A percentile compares a stretch with the other conserved stretches of the same genome.
Conservation (phyloP, 2,113 vertebrate genomes). For the Maccullochella peelii region DNA sequence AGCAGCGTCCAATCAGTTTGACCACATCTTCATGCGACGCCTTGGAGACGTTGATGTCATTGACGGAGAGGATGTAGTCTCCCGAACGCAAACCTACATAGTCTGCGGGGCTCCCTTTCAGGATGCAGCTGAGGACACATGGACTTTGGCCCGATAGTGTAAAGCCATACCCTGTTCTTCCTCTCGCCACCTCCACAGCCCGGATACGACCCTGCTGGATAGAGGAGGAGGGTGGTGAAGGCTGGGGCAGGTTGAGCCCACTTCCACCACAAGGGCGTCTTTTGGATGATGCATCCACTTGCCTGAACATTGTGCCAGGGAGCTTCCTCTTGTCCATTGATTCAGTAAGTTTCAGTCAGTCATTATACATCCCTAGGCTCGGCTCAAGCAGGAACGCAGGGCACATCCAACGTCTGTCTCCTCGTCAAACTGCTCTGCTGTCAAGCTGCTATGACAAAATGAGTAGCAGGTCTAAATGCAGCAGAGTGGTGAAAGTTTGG, state of each 20-base stretch:
- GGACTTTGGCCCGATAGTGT: conserved; percentile 95
- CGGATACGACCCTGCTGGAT: conserved; percentile 82
- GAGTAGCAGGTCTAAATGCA: conserved; percentile 69
- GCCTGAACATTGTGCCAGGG: conserved; percentile 87
- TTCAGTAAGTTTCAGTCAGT: conserved; percentile 33
- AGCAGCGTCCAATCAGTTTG: conserved; percentile 95
- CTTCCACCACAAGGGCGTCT: conserved; percentile 68
- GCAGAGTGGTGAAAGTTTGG: conserved; percentile 71
- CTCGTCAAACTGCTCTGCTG: conserved; percentile 35
- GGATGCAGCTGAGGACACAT: conserved; percentile 91
- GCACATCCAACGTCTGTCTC: conserved; percentile 12
- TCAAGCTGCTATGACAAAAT: conserved; percentile 60
- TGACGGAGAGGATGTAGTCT: conserved; percentile 92
- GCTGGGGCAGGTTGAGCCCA: conserved; percentile 55
- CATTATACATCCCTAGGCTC: conserved; percentile 28
- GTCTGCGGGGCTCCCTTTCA: conserved; percentile 95
- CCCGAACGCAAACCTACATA: conserved; percentile 93
- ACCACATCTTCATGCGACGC: conserved; percentile 98
- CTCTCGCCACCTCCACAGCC: conserved; percentile 93
- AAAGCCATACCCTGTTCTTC: conserved; percentile 94
- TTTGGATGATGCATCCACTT: conserved; percentile 82
- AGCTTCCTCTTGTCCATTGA: conserved; percentile 60
- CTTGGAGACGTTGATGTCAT: conserved; percentile 94
- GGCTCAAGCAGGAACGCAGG: conserved; percentile 22
- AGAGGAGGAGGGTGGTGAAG: conserved; percentile 34